phyloP scores from a whole-genome alignment of 2,113 vertebrate species.

The Rhea pennata region DNA sequence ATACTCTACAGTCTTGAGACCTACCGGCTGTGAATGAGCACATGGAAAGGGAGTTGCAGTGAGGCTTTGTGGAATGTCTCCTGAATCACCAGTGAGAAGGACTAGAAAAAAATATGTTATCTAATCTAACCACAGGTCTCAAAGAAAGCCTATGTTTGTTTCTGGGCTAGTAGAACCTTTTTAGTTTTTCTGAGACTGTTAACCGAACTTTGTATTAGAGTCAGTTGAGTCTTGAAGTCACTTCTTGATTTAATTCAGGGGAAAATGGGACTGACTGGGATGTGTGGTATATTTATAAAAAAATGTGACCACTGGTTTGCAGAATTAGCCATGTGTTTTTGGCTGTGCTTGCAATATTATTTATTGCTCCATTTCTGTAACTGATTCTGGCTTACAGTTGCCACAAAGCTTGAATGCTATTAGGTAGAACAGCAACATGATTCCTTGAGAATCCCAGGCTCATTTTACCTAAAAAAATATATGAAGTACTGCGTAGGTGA shows the following conservation, averaged over 20 bases:
- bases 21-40: rapidly evolving
- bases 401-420: background rate
- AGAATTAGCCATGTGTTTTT: background rate
- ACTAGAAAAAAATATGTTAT: background rate
- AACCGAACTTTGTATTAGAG: background rate
- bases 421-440: background rate
- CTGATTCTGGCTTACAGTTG: background rate
- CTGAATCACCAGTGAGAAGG: background rate
- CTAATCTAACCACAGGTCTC: background rate
- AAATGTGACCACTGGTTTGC: background rate
- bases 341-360: background rate
- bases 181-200: background rate
- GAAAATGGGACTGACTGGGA: background rate
- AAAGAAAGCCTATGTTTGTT: background rate
- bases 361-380: background rate
- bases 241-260: background rate
- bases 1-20: background rate
- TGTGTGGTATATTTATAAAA: background rate
- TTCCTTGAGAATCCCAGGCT: background rate
- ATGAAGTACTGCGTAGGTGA: background rate
- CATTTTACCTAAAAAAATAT: background rate
- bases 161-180: background rate
- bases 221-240: background rate
- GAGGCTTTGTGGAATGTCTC: background rate
- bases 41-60: rapidly evolving